phyloP scores from a whole-genome alignment of 2,113 vertebrate species.

The Clupea harengus region DNA sequence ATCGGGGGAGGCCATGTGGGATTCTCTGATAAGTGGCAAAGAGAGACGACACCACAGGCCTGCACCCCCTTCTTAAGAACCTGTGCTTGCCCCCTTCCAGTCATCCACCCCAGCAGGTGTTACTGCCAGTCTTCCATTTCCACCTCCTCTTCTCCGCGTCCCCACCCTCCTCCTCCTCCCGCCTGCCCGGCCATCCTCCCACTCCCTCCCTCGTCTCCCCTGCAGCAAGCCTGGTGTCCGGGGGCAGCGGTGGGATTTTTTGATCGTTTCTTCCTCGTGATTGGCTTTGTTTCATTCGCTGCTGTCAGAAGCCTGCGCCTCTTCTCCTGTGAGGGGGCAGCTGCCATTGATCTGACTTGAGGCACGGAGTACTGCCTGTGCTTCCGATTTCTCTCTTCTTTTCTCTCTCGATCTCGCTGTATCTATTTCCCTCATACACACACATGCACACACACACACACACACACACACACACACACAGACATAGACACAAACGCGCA shows the following conservation, averaged over 20 bases:
- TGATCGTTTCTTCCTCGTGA: slow-evolving; percentile 24
- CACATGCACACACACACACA: not conserved
- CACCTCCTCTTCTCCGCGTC: slow-evolving; percentile 23
- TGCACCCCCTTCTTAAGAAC: not conserved
- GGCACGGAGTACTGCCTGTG: not conserved
- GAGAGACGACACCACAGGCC: not conserved
- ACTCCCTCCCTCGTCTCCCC: slow-evolving; percentile 26
- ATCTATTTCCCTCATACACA: not conserved
- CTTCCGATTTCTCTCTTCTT: slow-evolving; percentile 26
- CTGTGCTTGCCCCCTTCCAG: not conserved
- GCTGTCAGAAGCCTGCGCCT: slow-evolving; percentile 32
- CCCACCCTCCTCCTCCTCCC: not conserved
- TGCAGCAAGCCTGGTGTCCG: slow-evolving; percentile 20
- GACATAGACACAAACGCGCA: not conserved
- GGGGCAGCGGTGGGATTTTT: slow-evolving; percentile 20
- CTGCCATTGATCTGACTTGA: not conserved
- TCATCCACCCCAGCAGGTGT: slow-evolving; percentile 22
- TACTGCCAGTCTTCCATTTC: slow-evolving; percentile 15
- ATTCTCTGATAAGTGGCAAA: slow-evolving; percentile 12
- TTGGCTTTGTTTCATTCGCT: not conserved
- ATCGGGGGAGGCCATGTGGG: not conserved
- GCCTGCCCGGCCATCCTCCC: not conserved
- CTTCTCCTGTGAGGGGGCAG: not conserved
- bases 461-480: not conserved
- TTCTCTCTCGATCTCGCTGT: slow-evolving; percentile 11